These are phyloP conservation scores for Centropus bengalensis DNA, from an alignment of 2,113 vertebrate species.

Conservation along the genomic window DNA sequence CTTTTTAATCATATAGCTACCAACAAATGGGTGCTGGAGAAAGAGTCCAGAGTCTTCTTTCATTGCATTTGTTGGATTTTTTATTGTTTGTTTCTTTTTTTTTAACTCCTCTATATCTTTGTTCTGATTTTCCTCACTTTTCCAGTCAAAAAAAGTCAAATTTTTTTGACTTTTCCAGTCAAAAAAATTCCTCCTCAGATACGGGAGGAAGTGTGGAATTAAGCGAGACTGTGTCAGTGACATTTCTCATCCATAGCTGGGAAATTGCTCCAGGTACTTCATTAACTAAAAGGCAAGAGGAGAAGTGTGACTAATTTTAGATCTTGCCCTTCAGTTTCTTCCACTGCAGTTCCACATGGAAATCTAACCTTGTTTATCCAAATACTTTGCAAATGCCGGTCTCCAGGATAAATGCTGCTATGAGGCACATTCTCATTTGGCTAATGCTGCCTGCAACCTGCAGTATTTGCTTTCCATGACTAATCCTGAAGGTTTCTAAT, in stretches of 20 bases:
- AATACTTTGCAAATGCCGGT: constrained; percentile 9
- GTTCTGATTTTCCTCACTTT: neutral
- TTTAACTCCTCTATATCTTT: neutral
- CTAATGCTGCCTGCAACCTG: constrained; percentile 7
- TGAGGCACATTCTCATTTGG: neutral
- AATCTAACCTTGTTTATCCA: constrained; percentile 39
- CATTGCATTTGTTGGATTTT: neutral
- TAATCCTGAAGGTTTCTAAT: constrained; percentile 9
- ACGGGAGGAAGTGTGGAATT: neutral
- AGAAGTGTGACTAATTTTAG: constrained; percentile 15
- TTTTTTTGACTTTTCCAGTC: neutral
- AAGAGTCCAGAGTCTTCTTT: neutral
- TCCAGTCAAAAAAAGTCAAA: neutral
- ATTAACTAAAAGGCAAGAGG: constrained; percentile 13
- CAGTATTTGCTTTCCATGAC: constrained; percentile 41
- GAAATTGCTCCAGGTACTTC: constrained; percentile 23
- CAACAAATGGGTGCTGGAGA: neutral
- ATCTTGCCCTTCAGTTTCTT: neutral
- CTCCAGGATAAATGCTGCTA: neutral
- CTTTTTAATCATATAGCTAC: neutral
- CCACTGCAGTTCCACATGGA: neutral
- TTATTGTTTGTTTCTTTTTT: neutral
- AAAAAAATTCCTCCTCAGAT: neutral
- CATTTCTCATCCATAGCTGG: neutral
- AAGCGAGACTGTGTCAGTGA: neutral